Evolutionary conservation across 2,797 vertebrate genomes (phyloP), one percentile per base, ranked within the genome.

Genomic region (Sorex maritimensis): DNA sequence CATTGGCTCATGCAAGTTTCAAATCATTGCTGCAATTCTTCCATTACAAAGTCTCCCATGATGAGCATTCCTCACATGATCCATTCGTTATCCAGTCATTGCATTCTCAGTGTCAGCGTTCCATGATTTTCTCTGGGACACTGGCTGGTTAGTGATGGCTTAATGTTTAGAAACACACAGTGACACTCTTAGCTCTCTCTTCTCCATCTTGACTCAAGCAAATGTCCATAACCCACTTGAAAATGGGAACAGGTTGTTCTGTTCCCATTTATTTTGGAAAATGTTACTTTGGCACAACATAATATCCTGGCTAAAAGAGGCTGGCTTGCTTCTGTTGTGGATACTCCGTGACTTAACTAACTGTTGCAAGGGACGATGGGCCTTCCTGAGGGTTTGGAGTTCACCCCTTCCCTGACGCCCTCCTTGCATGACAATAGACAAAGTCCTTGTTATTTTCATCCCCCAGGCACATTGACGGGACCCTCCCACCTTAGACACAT

Each of bases 211-310:
- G 77, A 85, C 81, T 78, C 96, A 75, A 68, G 96, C 71, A 82
- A 41, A 96, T 72, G 14, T 38, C 75, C 30, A 58, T 88, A 52
- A 84, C 71, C 63, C 96, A 78, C 91, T 78, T 34, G 46, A 72
- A 68, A 96, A 90, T 52, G 92, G 83, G 19, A 95, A 65, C 65
- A 94, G 28, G 88, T 97, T 89, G 12, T 78, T 78, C 80, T 63
- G 72, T 10, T 95, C 96, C 67, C 7, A 81, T 1, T 94, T 97
- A 96, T 73, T 96, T 96, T 96, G 92, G 28, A 93, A 88, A 97
- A 87, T 7, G 44, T 90, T 96, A 93, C 17, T 97, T 94, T 84
- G 68, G 6, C 93, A 91, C 85, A 95, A 58, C 87, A 92, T 94
- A 96, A 94, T 93, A 34, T 46, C 46, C 81, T 26, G 81, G 94